These are phyloP conservation scores for Lutraria rhynchaena DNA, from an alignment of 1,140 invertebrate species.

Conservation along the genomic window DNA sequence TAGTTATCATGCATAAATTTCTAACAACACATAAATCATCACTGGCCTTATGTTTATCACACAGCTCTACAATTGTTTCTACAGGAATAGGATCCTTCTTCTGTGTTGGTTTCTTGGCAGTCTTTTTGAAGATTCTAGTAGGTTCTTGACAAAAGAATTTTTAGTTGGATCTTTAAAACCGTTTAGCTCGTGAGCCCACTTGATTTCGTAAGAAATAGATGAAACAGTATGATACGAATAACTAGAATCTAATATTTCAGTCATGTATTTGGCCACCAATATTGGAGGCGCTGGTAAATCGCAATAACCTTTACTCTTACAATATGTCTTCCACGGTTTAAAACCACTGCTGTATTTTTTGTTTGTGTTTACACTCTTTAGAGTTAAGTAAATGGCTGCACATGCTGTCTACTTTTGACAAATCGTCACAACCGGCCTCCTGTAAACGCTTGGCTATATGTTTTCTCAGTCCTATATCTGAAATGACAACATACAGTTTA, in stretches of 20 bases:
- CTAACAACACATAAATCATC: neutral
- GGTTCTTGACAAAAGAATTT: slow-evolving; percentile 23
- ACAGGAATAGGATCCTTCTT: slow-evolving; percentile 38
- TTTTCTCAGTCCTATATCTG: too few relatives aligned
- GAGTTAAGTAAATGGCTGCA: neutral
- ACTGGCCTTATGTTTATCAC: neutral
- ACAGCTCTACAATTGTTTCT: neutral
- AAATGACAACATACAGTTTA: too few relatives aligned
- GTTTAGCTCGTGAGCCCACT: slow-evolving; percentile 22
- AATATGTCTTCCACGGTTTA: neutral
- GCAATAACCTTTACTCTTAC: neutral
- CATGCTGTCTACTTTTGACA: neutral
- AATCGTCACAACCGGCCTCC: neutral
- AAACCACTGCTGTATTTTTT: slow-evolving; percentile 13
- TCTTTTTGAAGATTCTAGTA: slow-evolving; percentile 45
- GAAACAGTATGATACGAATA: neutral
- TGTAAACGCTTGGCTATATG: neutral
- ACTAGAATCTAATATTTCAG: neutral
- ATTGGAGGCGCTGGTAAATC: neutral
- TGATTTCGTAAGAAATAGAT: neutral
- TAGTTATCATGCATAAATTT: slow-evolving; percentile 17
- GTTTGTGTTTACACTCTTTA: neutral
- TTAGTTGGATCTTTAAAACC: slow-evolving; percentile 32
- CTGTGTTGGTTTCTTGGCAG: neutral
- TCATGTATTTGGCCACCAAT: slow-evolving; percentile 7